Base-by-base conservation (phyloP, 2,797 vertebrate species). In the Alca torda region DNA sequence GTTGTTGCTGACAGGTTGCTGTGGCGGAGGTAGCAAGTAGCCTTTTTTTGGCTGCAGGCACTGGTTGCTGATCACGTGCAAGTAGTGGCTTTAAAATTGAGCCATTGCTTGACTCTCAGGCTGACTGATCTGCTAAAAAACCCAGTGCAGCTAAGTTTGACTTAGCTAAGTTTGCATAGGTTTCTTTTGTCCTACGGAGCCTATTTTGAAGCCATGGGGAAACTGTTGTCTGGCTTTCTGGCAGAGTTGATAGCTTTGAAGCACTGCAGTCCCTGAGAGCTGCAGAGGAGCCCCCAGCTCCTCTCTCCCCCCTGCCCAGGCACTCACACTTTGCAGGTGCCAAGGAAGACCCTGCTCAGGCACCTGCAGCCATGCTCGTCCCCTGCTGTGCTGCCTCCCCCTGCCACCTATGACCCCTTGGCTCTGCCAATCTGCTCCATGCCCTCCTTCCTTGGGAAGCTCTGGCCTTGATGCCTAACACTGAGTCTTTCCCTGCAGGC, bases 371-470 rank as follows among this genome's bases (percentile, higher is more conserved):
- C 8, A 2, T 41, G 23, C 25, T 57, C 2, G 2, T 79, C 12
- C 20, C 21, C 28, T 72, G 9, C 33, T 2, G 1, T 39, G 50
- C 30, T 64, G 18, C 33, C 35, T 68, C 7, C 21, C 10, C 3
- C 30, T 64, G 26, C 23, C 2, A 6, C 28, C 33, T 35, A 14
- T 1, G 4, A 37, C 20, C 10, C n/a, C 17, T 41, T 2, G 0
- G 48, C 35, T 74, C 30, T 57, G 30, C 45, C n/a, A 15, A 13
- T 50, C 18, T 57, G 26, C 35, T 63, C 43, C 7, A 1, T 31
- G 33, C 21, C 24, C 28, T 45, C 17, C 41, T 61, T 56, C 67
- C 17, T 50, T 12, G 28, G 16, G 48, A 56, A 69, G 4, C 28
- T 43, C 48, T 86, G 63, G 28, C 11, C 31, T 54, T 80, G 48